Base-by-base conservation (phyloP, 2,113 vertebrate genomes). In the Scophthalmus maximus region DNA sequence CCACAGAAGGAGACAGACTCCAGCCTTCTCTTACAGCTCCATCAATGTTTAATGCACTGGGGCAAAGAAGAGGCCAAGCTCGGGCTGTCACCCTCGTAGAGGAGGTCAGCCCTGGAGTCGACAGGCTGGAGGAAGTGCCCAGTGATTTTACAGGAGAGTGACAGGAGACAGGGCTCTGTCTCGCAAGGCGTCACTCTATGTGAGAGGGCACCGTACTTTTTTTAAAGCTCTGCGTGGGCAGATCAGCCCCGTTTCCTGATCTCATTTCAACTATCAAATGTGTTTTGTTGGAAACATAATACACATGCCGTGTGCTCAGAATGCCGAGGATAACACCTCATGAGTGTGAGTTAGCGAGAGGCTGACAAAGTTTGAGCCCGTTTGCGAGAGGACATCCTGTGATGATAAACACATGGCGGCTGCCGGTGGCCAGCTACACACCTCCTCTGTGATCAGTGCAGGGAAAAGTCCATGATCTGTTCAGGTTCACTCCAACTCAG, bases 41-140 rank as follows among this genome's bases (percentile, higher is more conserved):
- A 91, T 92, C 84, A 92, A 93, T 90, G 90, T 91, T 92, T 92
- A 84, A 91, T 87, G 89, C 60, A 69, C 46, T 87, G 83, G 80
- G 85, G 69, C 77, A 75, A 68, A 50, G 79, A 74, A 56, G 76
- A 76, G 72, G 73, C 82, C 51, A 52, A 76, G 79, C 7, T 52
- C 20, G 70, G 62, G 65, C 70, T 70, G 85, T 76, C 68, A 70
- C 71, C 78, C 80, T 71, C 62, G 78, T 23, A 40, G 68, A 74
- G 74, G 81, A 85, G 91, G 92, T 91, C 89, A 87, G 79, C 65
- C 22, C 47, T 71, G 77, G 71, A 89, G 74, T 72, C 32, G 1
- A 29, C 67, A 40, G 76, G 81, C 76, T 81, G 61, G 62, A 77
- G 79, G 50, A 68, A 79, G 49, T 70, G 68, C 58, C 17, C 62